Evolutionary conservation across 2,113 vertebrate species (phyloP).

Genomic region (Charina bottae): DNA sequence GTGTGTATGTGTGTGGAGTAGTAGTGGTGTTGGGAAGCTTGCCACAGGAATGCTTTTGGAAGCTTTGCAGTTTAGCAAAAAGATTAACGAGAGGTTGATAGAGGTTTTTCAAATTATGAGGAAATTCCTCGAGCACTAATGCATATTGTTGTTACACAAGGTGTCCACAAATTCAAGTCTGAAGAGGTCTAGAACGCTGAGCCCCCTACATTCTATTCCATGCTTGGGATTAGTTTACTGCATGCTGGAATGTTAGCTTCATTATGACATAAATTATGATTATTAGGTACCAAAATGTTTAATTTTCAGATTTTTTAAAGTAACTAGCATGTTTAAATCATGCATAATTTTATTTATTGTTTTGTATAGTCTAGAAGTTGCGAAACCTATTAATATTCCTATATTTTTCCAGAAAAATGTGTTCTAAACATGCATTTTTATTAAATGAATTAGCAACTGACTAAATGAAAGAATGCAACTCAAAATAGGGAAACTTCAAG

Average conservation of each 20-base stretch:
- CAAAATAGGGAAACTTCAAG: not conserved
- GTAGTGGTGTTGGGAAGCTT: not conserved
- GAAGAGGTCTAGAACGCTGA: not conserved
- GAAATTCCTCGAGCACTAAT: not conserved
- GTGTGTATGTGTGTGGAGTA: not conserved
- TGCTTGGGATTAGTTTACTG: not conserved
- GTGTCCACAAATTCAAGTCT: not conserved
- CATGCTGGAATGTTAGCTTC: not conserved
- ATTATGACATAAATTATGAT: conserved; percentile 17
- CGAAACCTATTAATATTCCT: not conserved
- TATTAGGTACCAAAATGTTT: not conserved
- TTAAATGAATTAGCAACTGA: not conserved
- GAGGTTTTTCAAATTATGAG: not conserved
- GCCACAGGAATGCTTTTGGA: not conserved
- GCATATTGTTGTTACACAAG: not conserved
- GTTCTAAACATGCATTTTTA: not conserved
- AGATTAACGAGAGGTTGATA: not conserved
- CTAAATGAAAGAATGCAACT: not conserved
- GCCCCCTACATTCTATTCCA: not conserved
- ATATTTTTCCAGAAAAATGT: not conserved
- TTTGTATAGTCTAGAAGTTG: not conserved
- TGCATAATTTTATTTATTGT: not conserved
- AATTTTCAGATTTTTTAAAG: not conserved
- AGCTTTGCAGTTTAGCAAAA: not conserved
- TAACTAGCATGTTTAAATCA: not conserved